phyloP scores from a whole-genome alignment of 1,140 invertebrate genomes.

The Lepidostoma basale region DNA sequence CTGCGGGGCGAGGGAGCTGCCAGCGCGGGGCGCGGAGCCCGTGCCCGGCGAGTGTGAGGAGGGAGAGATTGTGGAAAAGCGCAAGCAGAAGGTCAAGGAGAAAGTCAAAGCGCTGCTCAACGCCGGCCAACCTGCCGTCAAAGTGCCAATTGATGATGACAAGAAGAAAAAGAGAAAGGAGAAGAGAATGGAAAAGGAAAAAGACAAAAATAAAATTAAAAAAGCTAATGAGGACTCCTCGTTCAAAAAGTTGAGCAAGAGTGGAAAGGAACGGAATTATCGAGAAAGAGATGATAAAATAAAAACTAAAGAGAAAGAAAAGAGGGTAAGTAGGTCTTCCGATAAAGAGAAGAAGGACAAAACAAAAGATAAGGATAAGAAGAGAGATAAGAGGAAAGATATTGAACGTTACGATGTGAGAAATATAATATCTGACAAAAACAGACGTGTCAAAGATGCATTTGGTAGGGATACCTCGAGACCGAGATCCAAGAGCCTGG shows the following conservation, averaged over 20 bases:
- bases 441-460: conserved; percentile 72
- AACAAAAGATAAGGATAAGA: conserved; percentile 54
- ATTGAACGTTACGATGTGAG: conserved; percentile 82
- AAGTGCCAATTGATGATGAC: conserved; percentile 49
- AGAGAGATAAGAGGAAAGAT: conserved; percentile 78
- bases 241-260: conserved; percentile 84
- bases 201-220: conserved; percentile 51
- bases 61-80: conserved; percentile 65
- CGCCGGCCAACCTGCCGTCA: conserved; percentile 55
- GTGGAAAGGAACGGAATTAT: conserved; percentile 81
- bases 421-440: conserved; percentile 74
- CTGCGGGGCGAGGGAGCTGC: conserved; percentile 53
- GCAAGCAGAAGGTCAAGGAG: conserved; percentile 51
- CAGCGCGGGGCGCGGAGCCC: conserved; percentile 51
- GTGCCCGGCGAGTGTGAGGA: conserved; percentile 57
- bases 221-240: conserved; percentile 57
- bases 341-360: conserved; percentile 56
- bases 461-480: conserved; percentile 76
- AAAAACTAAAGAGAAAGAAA: conserved; percentile 50
- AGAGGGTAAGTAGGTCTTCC: conserved; percentile 49
- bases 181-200: conserved; percentile 46
- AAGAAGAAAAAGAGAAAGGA: conserved; percentile 55
- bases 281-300: conserved; percentile 68
- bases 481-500: conserved; percentile 44
- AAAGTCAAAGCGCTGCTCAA: conserved; percentile 45